phyloP scores from a whole-genome alignment of 2,888 invertebrate species.

The Pherbina coryleti region DNA sequence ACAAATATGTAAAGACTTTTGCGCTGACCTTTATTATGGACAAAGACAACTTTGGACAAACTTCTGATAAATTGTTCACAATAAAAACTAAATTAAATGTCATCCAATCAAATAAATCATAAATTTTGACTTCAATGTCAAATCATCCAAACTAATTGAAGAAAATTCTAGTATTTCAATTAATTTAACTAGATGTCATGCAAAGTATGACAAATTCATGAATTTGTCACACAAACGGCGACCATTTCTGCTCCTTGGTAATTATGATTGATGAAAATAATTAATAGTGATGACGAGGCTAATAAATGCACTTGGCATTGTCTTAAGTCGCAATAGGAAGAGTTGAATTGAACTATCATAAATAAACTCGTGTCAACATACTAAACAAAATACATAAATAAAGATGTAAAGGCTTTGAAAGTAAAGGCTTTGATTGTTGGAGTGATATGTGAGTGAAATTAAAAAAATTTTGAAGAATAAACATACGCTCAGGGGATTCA shows the following conservation, averaged over 20 bases:
- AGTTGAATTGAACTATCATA: neutral
- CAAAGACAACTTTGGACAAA: neutral
- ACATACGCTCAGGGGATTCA: too few species aligned
- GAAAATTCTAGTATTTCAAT: neutral
- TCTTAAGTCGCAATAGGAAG: neutral
- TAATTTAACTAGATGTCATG: neutral
- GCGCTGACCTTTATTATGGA: neutral
- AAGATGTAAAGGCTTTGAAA: neutral
- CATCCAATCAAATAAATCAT: neutral
- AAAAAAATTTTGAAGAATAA: too few species aligned
- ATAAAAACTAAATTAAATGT: neutral
- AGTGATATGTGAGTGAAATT: too few species aligned
- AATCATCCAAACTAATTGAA: neutral
- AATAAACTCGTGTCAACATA: neutral
- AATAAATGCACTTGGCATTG: neutral
- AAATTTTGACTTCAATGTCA: neutral
- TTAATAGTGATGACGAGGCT: neutral
- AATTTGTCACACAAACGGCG: neutral
- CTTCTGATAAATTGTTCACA: neutral
- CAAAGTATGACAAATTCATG: neutral
- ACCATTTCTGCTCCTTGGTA: neutral
- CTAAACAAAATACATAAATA: neutral
- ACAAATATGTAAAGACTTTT: neutral
- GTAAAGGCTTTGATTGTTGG: too few species aligned
- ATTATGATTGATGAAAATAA: slow-evolving; percentile 6